Evolutionary conservation across 2,888 invertebrate genomes (phyloP), one percentile per base, ranked within the genome.

Genomic region (Melikaiella ostensackeni): DNA sequence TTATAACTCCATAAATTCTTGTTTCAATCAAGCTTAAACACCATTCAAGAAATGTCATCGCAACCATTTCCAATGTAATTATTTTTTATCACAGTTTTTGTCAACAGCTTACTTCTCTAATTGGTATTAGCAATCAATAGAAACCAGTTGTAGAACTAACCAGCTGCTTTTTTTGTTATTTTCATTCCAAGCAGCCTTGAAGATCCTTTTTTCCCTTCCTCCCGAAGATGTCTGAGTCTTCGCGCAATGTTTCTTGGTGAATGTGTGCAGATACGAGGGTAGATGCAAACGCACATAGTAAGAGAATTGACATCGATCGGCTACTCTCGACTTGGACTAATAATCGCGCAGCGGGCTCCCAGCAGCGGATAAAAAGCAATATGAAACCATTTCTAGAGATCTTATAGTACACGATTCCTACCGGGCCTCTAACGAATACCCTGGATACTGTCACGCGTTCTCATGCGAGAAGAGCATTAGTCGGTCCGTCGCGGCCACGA

Each of bases 391-490:
- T 59, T 66, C 57, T 66, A 66, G 66, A 66, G 70, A 75, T 75
- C 64, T 46, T 63, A 35, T n/a, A 63, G 75, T 46, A 21, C 42
- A 75, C 9, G 62, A 75, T 64, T 64, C 42, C 64, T 64, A 64
- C 64, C n/a, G 33, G 13, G 46, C 70, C 46, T 46, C 66, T 66
- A 66, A 66, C 66, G 66, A 66, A 66, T 66, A 46, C 66, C 66
- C 66, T 66, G 66, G 66, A 66, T 46, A 66, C 46, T 66, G 66
- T 66, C 79, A 76, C 76, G 75, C 62, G 70, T 55, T 78, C 78
- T 78, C 80, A 79, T 80, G 81, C 77, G 35, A 79, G 78, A 66
- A 70, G 79, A 63, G 74, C 79, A 81, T 81, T 81, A 81, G 74
- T 76, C 59, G 70, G 9, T 78, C 75, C 76, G 78, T 76, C 75